Base-by-base conservation (phyloP, 2,888 invertebrate genomes). In the Ormia ochracea region DNA sequence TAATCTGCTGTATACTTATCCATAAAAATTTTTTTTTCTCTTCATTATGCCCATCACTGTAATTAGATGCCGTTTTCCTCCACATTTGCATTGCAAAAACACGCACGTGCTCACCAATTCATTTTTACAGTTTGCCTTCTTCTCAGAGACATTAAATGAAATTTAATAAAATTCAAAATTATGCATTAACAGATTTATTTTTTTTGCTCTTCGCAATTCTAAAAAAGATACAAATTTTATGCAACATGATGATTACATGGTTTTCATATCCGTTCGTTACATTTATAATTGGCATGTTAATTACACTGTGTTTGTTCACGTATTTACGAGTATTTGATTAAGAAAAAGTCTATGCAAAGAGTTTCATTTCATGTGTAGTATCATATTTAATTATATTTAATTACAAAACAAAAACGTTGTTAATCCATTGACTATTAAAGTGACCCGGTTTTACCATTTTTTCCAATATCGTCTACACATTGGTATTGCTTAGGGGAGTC, bases 251-350 rank as follows among this genome's bases (percentile, higher is more conserved):
- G 38, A 19, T n/a, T 14, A 31, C 52, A 23, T 26, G 6, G 36
- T 38, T 50, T 38, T 28, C 26, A 26, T 41, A 41, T 31, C 23
- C n/a, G 26, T 66, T 52, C 21, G 28, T 17, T 38, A 52, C 19
- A 41, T 54, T 54, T 54, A 41, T 38, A 50, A 66, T 66, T 28
- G 52, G 41, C 41, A 5, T 66, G 26, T 41, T 66, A 31, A 66
- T 31, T 66, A 66, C 28, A 52, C n/a, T 28, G 14, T 14, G 41
- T 21, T 9, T 12, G 19, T 9, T 19, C 19, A 7, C 31, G 3
- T 43, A 17, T 14, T 3, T 45, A 21, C 5, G 12, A n/a, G 19
- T 31, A 17, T 61, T 31, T 33, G n/a, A 50, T 12, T 14, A 14
- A 17, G 6, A 38, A 19, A 52, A 38, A 6, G 17, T 19, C 50